Conservation (phyloP, 1,140 invertebrate species). For the Diachasmimorpha longicaudata region DNA sequence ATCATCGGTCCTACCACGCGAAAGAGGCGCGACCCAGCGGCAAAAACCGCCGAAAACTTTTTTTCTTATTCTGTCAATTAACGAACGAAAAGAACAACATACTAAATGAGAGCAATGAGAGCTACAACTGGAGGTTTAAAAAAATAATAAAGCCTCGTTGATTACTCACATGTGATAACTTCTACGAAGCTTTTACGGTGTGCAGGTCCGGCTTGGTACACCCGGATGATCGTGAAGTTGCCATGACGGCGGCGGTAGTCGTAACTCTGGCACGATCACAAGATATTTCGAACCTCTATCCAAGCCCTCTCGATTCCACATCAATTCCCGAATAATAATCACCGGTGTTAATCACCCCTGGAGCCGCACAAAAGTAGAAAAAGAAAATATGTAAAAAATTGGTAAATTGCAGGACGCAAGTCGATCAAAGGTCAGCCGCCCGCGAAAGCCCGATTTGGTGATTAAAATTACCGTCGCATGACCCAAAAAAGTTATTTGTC, state of each 20-base stretch:
- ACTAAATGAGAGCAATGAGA: too few relatives aligned
- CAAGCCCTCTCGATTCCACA: background rate
- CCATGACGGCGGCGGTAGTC: conserved; percentile 41
- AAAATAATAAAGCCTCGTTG: conserved; percentile 10
- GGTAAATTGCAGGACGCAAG: background rate
- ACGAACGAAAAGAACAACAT: background rate
- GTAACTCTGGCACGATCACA: conserved; percentile 1
- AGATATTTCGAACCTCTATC: background rate
- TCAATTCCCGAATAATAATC: background rate
- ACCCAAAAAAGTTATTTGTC: background rate
- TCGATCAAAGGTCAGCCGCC: background rate
- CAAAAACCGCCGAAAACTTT: background rate
- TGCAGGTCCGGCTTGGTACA: conserved; percentile 37
- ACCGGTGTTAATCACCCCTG: background rate
- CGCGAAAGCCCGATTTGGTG: background rate
- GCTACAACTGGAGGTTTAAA: background rate
- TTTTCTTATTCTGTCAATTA: background rate
- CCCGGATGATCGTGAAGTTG: conserved; percentile 44
- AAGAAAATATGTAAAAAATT: background rate
- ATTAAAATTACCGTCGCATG: background rate
- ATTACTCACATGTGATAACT: conserved; percentile 45
- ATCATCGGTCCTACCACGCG: background rate
- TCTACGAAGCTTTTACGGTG: conserved; percentile 33
- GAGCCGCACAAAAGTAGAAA: background rate
- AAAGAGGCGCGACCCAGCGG: conserved; percentile 20